These are phyloP conservation scores for Epistrophe eligans DNA, from an alignment of 2,888 invertebrate genomes.

Conservation along the genomic window DNA sequence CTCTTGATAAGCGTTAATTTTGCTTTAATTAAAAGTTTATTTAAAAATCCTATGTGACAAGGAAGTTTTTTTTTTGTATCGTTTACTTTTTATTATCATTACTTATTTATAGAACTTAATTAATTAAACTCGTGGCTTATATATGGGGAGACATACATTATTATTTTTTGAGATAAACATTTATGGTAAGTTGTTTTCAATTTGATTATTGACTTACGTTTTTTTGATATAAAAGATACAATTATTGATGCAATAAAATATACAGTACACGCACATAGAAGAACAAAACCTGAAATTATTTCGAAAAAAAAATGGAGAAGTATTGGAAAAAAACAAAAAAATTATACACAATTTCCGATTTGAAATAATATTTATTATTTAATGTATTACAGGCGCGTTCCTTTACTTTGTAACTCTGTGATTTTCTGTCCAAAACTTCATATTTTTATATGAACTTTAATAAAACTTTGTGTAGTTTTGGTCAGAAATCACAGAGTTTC, in stretches of 20 bases:
- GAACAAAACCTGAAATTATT: no score
- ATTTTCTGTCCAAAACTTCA: no score
- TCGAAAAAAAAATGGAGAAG: background rate
- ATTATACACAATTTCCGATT: no score
- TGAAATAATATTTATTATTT: no score
- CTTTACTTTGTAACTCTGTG: no score
- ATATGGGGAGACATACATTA: background rate
- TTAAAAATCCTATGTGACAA: background rate
- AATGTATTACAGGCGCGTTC: no score
- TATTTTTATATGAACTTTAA: no score
- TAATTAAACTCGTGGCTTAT: background rate
- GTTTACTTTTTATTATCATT: background rate
- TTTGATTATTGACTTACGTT: background rate
- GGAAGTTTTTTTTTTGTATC: background rate
- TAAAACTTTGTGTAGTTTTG: no score
- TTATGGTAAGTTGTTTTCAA: background rate
- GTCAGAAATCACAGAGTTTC: no score
- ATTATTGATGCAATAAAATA: slow-evolving; percentile 6
- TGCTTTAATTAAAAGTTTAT: slow-evolving; percentile 13
- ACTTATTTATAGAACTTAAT: background rate
- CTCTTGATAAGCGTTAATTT: background rate
- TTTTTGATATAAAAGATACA: background rate
- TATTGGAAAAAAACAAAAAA: no score
- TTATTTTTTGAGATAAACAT: background rate
- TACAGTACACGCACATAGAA: background rate